Evolutionary conservation across 2,113 vertebrate genomes (phyloP).

Genomic region (Cochlearius cochlearius): DNA sequence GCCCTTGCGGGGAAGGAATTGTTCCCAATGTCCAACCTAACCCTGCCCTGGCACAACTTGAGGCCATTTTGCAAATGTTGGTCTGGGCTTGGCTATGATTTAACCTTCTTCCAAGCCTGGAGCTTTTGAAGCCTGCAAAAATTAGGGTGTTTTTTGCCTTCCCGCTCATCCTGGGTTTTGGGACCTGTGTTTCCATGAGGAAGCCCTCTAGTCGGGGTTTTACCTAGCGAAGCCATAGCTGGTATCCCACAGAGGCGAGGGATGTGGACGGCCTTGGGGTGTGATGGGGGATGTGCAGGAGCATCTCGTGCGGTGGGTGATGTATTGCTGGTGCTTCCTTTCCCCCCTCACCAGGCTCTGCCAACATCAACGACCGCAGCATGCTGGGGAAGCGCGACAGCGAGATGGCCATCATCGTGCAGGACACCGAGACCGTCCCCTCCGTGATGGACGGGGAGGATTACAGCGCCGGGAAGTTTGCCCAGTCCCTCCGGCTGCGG

Average conservation of each 20-base stretch:
- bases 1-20: no score
- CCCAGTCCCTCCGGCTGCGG: conserved; percentile 83
- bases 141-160: not conserved
- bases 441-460: conserved; percentile 86
- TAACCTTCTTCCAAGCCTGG: not conserved
- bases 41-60: no score
- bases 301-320: rapidly evolving
- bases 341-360: conserved; percentile 80
- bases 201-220: not conserved
- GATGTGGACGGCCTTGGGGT: rapidly evolving
- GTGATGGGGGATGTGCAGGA: not conserved
- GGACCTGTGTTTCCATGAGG: not conserved
- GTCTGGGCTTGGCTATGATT: not conserved
- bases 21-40: no score
- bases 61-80: not conserved
- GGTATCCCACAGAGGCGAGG: rapidly evolving
- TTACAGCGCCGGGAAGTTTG: conserved; percentile 84
- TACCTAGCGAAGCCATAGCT: rapidly evolving
- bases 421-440: conserved; percentile 82
- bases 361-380: conserved; percentile 98
- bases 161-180: not conserved
- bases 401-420: conserved; percentile 90
- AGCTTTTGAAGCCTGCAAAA: not conserved
- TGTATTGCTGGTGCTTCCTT: rapidly evolving
- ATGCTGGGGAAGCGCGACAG: conserved; percentile 98